Evolutionary conservation across 2,797 vertebrate genomes (phyloP), one percentile per base, ranked within the genome.

Genomic region (Microtus obscurus): DNA sequence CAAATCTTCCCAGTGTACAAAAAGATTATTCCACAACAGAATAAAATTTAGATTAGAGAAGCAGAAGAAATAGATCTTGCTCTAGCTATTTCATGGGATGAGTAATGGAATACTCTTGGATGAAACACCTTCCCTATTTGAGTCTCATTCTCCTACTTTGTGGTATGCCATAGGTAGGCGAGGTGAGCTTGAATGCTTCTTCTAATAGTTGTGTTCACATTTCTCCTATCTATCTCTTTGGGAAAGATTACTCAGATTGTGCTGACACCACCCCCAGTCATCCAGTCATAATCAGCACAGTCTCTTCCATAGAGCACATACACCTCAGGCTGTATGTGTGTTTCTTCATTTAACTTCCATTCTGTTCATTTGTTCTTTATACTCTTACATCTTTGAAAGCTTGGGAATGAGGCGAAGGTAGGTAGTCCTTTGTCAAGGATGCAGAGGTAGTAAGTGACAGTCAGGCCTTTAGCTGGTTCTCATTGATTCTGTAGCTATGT

Each of bases 41-140:
- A 61, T 1, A 78, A 25, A 93, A 90, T 37, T 95, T 53, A 69
- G 40, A 51, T 48, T 45, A 88, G 48, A 69, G 8, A 90, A 90
- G 51, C 13, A 51, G 34, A 90, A 94, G 67, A 96, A 94, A 88
- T 37, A 85, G 53, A n/a, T 89, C 63, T 94, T 91, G n/a, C 23
- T 12, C 43, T 81, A 48, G 27, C 16, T 80, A 81, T 96, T 71
- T n/a, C 43, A 43, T 86, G 74, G 27, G 21, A 27, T 86, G 34
- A 94, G 87, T 67, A 82, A 69, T 6, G 5, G 51, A 86, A 45
- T 90, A 78, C 80, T 51, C 4, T 85, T 79, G 21, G 40, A 56
- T 67, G 81, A 92, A 79, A 67, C 59, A 17, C 29, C 45, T 80
- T 83, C 91, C 23, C 67, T 86, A 17, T 86, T 51, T 19, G 21